Conservation (phyloP, 92 coral and sea anemone genomes). For the Heliopora coerulea region DNA sequence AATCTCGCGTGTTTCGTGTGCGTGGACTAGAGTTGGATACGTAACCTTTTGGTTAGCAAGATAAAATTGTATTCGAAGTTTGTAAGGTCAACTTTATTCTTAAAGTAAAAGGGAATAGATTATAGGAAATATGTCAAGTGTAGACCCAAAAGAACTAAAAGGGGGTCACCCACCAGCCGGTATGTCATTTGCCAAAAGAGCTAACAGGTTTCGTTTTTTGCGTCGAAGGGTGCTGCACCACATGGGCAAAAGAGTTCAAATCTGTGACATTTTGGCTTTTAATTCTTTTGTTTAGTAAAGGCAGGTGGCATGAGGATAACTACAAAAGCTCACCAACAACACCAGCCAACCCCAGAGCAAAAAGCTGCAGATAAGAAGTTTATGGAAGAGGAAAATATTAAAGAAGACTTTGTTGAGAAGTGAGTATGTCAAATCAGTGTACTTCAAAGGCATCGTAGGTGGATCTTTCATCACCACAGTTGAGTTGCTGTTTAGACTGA, state of each 20-base stretch:
- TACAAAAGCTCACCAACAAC: constrained; percentile 72
- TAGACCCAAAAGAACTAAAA: constrained; percentile 63
- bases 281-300: constrained; percentile 59
- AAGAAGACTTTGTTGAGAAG: constrained; percentile 32
- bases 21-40: neutral
- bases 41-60: neutral
- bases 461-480: too few relatives aligned
- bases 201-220: neutral
- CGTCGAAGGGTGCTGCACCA: neutral
- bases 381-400: constrained; percentile 68
- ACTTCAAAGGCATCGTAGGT: too few relatives aligned
- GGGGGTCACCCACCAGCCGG: constrained; percentile 99
- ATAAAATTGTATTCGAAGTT: neutral
- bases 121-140: constrained; percentile 26
- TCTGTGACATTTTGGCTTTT: neutral
- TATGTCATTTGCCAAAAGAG: constrained; percentile 29
- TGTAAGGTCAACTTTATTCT: neutral
- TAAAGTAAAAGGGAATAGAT: too few relatives aligned
- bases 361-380: constrained; percentile 94
- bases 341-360: constrained; percentile 79
- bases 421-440: neutral
- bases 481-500: too few relatives aligned
- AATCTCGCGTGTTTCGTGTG: neutral
- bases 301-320: constrained; percentile 97
- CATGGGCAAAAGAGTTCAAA: neutral